Percentiles rank a stretch among this genome's conserved stretches.
phyloP scores from a whole-genome alignment of 2,888 invertebrate species.

The Agriopis leucophaearia region DNA sequence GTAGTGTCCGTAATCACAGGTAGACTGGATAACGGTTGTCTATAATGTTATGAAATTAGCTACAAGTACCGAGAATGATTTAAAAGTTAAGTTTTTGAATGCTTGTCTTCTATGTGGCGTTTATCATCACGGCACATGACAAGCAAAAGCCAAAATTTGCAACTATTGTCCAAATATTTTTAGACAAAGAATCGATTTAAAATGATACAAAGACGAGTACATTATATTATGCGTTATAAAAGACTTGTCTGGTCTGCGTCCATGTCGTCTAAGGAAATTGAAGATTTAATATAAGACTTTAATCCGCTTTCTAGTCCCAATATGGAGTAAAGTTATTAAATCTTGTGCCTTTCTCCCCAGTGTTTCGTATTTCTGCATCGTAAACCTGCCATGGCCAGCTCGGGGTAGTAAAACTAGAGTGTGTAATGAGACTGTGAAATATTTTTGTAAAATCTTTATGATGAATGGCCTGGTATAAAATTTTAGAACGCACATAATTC shows the following conservation, averaged over 20 bases:
- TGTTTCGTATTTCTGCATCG: conserved; percentile 60
- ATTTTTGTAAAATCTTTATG: conserved; percentile 26
- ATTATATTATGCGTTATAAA: neutral
- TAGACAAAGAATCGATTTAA: neutral
- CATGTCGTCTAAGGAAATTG: conserved; percentile 50
- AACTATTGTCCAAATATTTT: neutral
- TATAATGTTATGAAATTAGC: no score
- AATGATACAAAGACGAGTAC: neutral
- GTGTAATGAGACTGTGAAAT: conserved; percentile 36
- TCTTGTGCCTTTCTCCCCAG: conserved; percentile 38
- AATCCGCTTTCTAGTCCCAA: conserved; percentile 49
- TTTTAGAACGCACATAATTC: conserved; percentile 12
- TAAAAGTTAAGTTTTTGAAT: no score
- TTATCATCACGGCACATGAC: no score
- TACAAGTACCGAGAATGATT: no score
- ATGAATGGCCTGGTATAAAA: neutral
- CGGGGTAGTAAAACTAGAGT: conserved; percentile 58
- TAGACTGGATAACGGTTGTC: no score
- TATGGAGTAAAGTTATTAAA: conserved; percentile 52
- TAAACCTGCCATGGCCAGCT: conserved; percentile 66
- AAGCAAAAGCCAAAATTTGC: neutral
- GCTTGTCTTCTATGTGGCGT: no score
- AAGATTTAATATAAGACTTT: conserved; percentile 60
- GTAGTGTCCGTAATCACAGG: no score
- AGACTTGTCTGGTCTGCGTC: neutral